These are phyloP conservation scores for Neodiprion pinetum DNA, from an alignment of 1,140 invertebrate genomes.

Conservation along the genomic window DNA sequence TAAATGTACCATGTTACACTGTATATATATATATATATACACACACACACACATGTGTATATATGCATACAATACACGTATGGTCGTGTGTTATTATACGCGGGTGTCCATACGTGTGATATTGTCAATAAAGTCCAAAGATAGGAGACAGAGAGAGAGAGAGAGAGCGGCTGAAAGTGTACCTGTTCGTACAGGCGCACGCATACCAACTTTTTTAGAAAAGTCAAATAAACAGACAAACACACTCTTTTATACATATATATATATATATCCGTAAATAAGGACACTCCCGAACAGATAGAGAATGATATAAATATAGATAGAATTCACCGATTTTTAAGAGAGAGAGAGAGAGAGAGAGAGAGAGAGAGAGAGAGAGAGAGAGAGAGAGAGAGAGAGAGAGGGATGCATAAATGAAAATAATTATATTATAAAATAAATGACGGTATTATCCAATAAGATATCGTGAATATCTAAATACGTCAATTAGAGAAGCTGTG, in stretches of 20 bases:
- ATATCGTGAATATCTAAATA: no score
- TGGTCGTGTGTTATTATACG: neutral
- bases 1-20: neutral
- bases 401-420: no score
- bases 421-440: no score
- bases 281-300: no score
- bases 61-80: neutral
- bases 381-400: neutral
- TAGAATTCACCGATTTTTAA: neutral
- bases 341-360: no score
- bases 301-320: neutral
- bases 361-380: neutral
- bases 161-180: conserved; percentile 25
- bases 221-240: neutral
- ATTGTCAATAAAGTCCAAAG: neutral
- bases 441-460: no score
- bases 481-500: no score
- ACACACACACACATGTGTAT: neutral
- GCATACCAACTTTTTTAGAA: neutral
- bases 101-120: neutral
- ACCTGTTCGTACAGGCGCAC: conserved; percentile 4
- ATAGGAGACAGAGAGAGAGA: conserved; percentile 2
- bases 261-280: neutral
- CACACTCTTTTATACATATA: neutral
- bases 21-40: conserved; percentile 6